Conservation (phyloP, 1,140 invertebrate genomes). For the Sycophaga agraensis region DNA sequence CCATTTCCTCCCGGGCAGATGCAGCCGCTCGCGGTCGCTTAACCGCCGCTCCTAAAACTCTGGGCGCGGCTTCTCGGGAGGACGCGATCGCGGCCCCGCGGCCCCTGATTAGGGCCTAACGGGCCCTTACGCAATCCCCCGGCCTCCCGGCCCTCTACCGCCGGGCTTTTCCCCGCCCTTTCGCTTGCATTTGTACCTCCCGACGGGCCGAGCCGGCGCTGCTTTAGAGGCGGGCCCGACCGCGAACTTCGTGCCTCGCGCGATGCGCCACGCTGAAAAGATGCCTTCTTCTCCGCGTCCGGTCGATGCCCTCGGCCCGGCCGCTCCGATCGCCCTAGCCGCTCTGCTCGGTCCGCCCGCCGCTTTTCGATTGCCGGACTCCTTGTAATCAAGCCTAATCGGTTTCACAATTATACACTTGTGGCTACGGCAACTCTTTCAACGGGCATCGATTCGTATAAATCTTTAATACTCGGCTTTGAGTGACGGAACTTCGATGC, state of each 20-base stretch:
- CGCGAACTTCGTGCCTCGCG: too few relatives aligned
- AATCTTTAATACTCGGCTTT: too few relatives aligned
- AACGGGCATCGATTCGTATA: too few relatives aligned
- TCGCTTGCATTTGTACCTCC: not conserved
- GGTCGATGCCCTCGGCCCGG: conserved; percentile 35
- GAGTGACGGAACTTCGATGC: too few relatives aligned
- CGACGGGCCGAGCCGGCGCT: too few relatives aligned
- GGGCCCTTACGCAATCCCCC: conserved; percentile 2
- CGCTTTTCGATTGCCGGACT: conserved; percentile 37
- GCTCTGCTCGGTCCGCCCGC: conserved; percentile 35
- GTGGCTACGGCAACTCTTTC: too few relatives aligned
- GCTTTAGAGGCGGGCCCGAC: too few relatives aligned
- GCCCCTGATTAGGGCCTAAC: not conserved
- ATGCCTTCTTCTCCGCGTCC: conserved; percentile 42
- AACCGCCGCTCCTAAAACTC: too few relatives aligned
- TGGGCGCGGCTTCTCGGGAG: conserved; percentile 4
- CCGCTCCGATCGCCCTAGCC: conserved; percentile 49
- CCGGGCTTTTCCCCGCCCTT: not conserved
- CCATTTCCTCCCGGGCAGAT: too few relatives aligned
- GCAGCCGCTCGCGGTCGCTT: too few relatives aligned
- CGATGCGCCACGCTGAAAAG: conserved; percentile 22
- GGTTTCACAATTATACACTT: too few relatives aligned
- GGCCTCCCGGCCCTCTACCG: conserved; percentile 1
- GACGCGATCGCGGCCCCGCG: not conserved
- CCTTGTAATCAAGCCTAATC: conserved; percentile 29